Percentiles rank a stretch among this genome's conserved stretches.
phyloP scores from a whole-genome alignment of 2,888 invertebrate species.

The Cephonodes hylas region DNA sequence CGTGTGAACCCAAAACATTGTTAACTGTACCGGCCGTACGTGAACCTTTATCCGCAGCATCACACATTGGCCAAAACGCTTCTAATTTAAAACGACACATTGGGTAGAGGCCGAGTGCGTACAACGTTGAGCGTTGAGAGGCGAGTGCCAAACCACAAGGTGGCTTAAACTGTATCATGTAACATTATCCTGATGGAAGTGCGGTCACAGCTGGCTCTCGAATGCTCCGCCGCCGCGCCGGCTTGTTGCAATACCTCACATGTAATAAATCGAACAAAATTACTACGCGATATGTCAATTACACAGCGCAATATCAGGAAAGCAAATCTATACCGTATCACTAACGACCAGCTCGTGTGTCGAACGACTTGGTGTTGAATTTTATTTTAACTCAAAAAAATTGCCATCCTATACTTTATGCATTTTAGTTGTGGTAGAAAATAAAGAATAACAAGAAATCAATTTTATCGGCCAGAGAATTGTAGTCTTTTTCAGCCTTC shows the following conservation, averaged over 20 bases:
- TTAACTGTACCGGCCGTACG: too few relatives aligned
- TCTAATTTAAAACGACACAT: conserved; percentile 2
- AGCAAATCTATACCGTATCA: background rate
- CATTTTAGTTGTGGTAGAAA: too few relatives aligned
- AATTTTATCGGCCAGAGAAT: too few relatives aligned
- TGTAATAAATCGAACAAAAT: conserved; percentile 12
- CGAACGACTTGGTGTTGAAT: background rate
- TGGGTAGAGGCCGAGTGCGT: background rate
- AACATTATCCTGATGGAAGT: conserved; percentile 50
- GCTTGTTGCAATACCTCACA: conserved; percentile 25
- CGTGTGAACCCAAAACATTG: background rate
- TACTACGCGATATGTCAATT: background rate
- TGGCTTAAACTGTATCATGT: conserved; percentile 39
- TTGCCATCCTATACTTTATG: too few relatives aligned
- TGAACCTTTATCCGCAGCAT: too few relatives aligned
- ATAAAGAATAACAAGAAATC: too few relatives aligned
- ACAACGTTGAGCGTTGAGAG: conserved; percentile 28
- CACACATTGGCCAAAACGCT: background rate
- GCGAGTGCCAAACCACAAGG: conserved; percentile 48
- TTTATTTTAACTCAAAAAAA: background rate
- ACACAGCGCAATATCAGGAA: background rate
- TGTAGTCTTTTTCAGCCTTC: too few relatives aligned
- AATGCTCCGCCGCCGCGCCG: conserved; percentile 21
- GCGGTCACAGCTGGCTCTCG: conserved; percentile 39
- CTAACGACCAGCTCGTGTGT: background rate